These are phyloP conservation scores for Saguinus midas DNA, from an alignment of 2,113 vertebrate genomes.

Conservation along the genomic window DNA sequence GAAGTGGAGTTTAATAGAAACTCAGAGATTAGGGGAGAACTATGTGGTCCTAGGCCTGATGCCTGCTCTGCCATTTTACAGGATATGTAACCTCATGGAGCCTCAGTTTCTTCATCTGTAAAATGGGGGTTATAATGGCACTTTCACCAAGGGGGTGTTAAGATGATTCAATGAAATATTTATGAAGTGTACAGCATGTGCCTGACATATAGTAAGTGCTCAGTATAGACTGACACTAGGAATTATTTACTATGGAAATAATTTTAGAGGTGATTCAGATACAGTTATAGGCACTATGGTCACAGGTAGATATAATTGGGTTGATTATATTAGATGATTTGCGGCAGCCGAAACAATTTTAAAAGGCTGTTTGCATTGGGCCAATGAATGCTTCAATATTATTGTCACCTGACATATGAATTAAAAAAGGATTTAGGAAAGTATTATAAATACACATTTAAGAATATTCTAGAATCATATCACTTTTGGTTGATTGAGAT, in stretches of 20 bases:
- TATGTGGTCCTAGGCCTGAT: background rate
- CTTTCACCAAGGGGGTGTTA: background rate
- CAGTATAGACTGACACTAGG: background rate
- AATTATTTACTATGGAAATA: constrained; percentile 6
- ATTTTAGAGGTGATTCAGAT: constrained; percentile 35
- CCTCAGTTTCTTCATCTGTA: background rate
- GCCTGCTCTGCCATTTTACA: background rate
- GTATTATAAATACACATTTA: background rate
- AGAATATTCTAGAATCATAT: constrained; percentile 3
- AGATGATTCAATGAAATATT: background rate
- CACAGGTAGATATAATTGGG: background rate
- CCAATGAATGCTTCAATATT: background rate
- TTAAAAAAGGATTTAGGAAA: background rate
- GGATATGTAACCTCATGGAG: background rate
- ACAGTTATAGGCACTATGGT: background rate
- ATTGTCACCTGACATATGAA: background rate
- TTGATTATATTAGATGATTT: constrained; percentile 8
- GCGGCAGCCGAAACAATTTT: background rate
- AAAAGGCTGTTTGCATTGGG: background rate
- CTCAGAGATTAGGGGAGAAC: background rate
- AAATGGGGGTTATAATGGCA: background rate
- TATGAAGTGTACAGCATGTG: background rate
- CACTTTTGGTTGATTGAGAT: constrained; percentile 28
- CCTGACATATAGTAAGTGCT: background rate
- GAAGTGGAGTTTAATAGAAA: background rate